Evolutionary conservation across 2,888 invertebrate genomes (phyloP).

Genomic region (Hemaris fuciformis): DNA sequence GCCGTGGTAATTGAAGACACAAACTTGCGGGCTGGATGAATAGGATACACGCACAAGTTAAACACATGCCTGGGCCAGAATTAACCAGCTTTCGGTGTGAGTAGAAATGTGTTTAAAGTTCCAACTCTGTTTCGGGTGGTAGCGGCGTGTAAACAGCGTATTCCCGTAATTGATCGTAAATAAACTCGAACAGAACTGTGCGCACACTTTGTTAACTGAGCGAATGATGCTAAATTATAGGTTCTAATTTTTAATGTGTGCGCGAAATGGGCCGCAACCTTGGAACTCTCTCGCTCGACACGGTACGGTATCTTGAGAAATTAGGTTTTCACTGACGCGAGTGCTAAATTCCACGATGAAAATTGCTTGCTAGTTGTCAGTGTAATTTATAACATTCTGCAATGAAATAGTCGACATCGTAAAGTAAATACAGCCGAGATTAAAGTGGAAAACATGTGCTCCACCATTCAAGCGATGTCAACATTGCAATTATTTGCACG

Average conservation of each 20-base stretch:
- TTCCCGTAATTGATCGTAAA: conserved; percentile 10
- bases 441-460: background rate
- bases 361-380: conserved; percentile 18
- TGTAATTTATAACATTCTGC: background rate
- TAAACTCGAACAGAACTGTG: conserved; percentile 3
- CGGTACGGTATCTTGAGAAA: conserved; percentile 24
- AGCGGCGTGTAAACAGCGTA: conserved; percentile 6
- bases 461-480: background rate
- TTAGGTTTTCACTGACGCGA: conserved; percentile 25
- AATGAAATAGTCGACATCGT: background rate
- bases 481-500: background rate
- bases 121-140: background rate
- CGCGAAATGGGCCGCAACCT: conserved; percentile 35
- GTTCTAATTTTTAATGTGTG: conserved; percentile 16
- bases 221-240: conserved; percentile 16
- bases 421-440: background rate
- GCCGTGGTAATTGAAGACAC: background rate
- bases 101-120: conserved; percentile 1
- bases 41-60: background rate
- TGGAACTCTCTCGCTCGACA: conserved; percentile 32
- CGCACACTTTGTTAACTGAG: conserved; percentile 18
- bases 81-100: conserved; percentile 6
- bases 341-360: conserved; percentile 26
- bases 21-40: background rate
- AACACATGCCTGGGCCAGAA: conserved; percentile 4